Base-by-base conservation (phyloP, 1,140 invertebrate genomes). In the Drosophila yakuba region DNA sequence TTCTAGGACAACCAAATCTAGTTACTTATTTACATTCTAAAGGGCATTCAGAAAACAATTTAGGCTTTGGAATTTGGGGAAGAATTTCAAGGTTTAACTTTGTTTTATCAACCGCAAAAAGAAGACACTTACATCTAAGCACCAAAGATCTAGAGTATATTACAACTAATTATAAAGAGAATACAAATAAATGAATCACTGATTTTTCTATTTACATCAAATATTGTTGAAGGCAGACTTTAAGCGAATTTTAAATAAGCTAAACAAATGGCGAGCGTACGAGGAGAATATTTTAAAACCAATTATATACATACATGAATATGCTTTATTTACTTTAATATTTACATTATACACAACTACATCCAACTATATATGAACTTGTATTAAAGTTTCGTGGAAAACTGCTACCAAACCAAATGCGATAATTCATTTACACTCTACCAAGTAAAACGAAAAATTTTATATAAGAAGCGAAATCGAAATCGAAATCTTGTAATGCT, bases 1-100 rank as follows among this genome's bases (percentile, higher is more conserved):
- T 86, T 86, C 76, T 86, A 86, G 84, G 79, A 45, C 62, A 88
- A 79, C 56, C 64, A 73, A 73, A 52, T 54, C 64, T 59, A 72
- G 43, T 55, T 48, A 78, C 47, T 62, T 74, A 78, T 82, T 64
- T 74, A 80, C 66, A 76, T 67, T 62, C 67, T 47, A 60, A 57
- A 59, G 23, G 36, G 12, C 35, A 58, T 23, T 43, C 32, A 50
- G 66, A 66, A 58, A 92, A 91, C 91, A 63, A 77, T 74, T 80
- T 80, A 62, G 68, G 55, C 78, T 71, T 92, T 91, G 89, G 75
- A 91, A 85, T 92, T 92, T 92, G 91, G 91, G 91, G 91, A 92
- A 92, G 91, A 91, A 92, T 91, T 92, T 80, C 78, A 85, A 78
- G 71, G 81, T 75, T 79, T 83, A 72, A 81, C 76, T 82, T 68